phyloP scores from a whole-genome alignment of 2,797 vertebrate genomes.

The Bradypus variegatus region DNA sequence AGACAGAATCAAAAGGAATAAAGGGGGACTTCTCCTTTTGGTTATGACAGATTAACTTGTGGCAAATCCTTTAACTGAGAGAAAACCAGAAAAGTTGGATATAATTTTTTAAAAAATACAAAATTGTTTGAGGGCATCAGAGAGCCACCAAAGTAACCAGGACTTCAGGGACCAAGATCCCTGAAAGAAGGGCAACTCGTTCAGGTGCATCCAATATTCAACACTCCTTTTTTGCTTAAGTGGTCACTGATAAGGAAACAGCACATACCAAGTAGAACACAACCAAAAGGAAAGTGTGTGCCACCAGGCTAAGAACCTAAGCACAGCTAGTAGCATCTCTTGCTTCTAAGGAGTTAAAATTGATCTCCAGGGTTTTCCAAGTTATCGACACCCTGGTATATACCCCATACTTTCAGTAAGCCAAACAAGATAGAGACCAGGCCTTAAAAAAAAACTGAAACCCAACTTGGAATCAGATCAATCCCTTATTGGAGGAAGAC shows the following conservation, averaged over 20 bases:
- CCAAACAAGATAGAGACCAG: not conserved
- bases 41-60: not conserved
- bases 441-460: not conserved
- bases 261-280: not conserved
- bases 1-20: not conserved
- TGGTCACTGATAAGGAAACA: not conserved
- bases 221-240: not conserved
- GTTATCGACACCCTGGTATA: not conserved
- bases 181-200: not conserved
- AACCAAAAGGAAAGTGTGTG: not conserved
- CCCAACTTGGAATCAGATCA: not conserved
- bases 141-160: not conserved
- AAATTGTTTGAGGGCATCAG: not conserved
- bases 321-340: not conserved
- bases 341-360: not conserved
- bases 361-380: not conserved
- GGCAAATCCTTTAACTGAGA: not conserved
- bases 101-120: not conserved
- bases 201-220: not conserved
- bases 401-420: not conserved
- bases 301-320: not conserved
- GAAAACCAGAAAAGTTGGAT: not conserved
- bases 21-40: not conserved
- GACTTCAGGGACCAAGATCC: not conserved
- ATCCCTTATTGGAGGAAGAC: not conserved